phyloP scores from a whole-genome alignment of 2,888 invertebrate genomes.

The Philopedon plagiatum region DNA sequence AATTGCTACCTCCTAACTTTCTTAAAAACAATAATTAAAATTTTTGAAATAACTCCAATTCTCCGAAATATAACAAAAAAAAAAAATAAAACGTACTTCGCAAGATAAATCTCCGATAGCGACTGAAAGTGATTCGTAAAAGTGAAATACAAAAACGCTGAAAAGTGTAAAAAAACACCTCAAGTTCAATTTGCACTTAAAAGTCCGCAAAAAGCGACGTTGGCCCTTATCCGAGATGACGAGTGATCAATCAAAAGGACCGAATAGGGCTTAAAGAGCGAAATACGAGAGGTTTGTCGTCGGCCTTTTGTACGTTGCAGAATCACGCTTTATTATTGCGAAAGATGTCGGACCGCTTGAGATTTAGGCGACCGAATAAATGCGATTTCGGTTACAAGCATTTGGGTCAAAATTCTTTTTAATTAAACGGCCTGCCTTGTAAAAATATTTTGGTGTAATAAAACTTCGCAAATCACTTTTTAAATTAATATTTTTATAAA shows the following conservation, averaged over 20 bases:
- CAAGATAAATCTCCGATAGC: slow-evolving; percentile 39
- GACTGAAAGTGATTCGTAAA: slow-evolving; percentile 43
- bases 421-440: neutral
- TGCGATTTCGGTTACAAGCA: slow-evolving; percentile 10
- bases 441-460: slow-evolving; percentile 1
- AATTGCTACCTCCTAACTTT: too few species aligned
- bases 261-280: slow-evolving; percentile 47
- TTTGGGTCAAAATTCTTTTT: slow-evolving; percentile 20
- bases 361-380: slow-evolving; percentile 23
- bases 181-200: slow-evolving; percentile 65
- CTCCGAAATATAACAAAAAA: neutral
- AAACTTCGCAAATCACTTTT: neutral
- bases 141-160: slow-evolving; percentile 42
- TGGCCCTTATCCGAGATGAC: slow-evolving; percentile 58
- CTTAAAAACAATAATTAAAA: too few species aligned
- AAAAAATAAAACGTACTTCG: slow-evolving; percentile 32
- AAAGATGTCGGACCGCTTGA: slow-evolving; percentile 27
- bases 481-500: too few species aligned
- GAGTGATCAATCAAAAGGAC: slow-evolving; percentile 60
- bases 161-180: slow-evolving; percentile 60
- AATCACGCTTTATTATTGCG: slow-evolving; percentile 29
- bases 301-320: slow-evolving; percentile 38
- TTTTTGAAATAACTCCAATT: too few species aligned
- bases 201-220: slow-evolving; percentile 59
- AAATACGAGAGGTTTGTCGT: slow-evolving; percentile 52